Evolutionary conservation across 2,797 vertebrate genomes (phyloP), one percentile per base, ranked within the genome.

Genomic region (Tympanoctomys barrerae): DNA sequence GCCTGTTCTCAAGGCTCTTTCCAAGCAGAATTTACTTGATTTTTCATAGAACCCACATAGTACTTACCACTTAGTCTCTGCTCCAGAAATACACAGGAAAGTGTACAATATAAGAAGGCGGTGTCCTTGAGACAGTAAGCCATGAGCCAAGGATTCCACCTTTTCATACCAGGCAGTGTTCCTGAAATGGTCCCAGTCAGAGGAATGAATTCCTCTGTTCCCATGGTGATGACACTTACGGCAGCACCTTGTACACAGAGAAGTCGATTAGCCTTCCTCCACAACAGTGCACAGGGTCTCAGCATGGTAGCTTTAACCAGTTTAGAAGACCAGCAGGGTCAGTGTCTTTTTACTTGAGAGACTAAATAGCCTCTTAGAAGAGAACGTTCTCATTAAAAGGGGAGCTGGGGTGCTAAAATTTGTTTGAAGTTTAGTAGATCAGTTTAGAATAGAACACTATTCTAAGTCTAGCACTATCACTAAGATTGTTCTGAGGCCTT

Each of bases 371-470:
- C 16, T 52, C 54, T 80, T 94, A 11, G 64, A 73, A 91, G 88
- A 92, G 59, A 94, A 75, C 24, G 31, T 46, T 81, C 79, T 26
- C 2, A 39, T 19, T 82, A 79, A 31, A 91, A 84, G 46, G 42
- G 91, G 49, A 81, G 33, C 1, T 62, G 21, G 14, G 3, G 31
- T 92, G n/a, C 36, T 83, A 82, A 70, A 70, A 79, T 87, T 93
- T 73, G 54, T 10, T 85, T 16, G n/a, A 78, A 46, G 26, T 87
- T 88, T 71, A 94, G 54, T n/a, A 73, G n/a, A 22, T 71, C 42
- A 88, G 54, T 77, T 90, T 96, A 73, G 36, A 82, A 96, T 61
- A 94, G 66, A 49, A 39, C 24, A 85, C 42, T 86, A 62, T 88
- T 81, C 68, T 93, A 93, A 91, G 46, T 87, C 64, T 73, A 85